phyloP scores from a whole-genome alignment of 2,113 vertebrate genomes.

The Cochlearius cochlearius region DNA sequence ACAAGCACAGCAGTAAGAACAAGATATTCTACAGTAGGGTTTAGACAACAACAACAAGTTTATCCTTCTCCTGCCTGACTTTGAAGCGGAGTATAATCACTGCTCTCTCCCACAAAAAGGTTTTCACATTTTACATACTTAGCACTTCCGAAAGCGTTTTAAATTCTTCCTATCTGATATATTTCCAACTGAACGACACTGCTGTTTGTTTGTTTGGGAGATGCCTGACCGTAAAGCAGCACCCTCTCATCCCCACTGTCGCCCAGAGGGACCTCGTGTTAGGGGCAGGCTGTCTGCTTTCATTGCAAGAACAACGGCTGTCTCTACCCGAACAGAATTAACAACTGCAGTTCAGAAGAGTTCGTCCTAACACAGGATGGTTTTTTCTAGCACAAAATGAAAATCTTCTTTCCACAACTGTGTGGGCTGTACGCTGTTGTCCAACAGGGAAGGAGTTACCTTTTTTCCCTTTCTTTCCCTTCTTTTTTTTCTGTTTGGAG shows the following conservation, averaged over 20 bases:
- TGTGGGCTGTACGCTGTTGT: rapidly evolving
- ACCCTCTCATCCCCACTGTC: background rate
- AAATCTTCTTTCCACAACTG: background rate
- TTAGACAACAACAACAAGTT: background rate
- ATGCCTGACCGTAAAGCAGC: background rate
- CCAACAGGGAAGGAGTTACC: background rate
- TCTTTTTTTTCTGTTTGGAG: background rate
- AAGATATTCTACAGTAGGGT: background rate
- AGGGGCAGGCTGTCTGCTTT: background rate
- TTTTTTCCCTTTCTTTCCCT: background rate
- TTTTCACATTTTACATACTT: background rate
- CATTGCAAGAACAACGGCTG: background rate
- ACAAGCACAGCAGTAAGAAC: background rate
- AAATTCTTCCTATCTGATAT: background rate
- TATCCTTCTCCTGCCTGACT: background rate
- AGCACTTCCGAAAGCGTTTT: background rate
- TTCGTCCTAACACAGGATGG: background rate
- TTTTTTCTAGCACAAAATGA: background rate
- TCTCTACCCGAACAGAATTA: background rate
- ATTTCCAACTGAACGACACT: rapidly evolving
- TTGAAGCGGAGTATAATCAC: rapidly evolving
- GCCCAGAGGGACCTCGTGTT: background rate
- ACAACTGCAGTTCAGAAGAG: background rate
- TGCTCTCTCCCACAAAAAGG: background rate
- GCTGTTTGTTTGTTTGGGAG: background rate